Base-by-base conservation (phyloP, 2,888 invertebrate genomes). In the Lasioglossum figueresi region DNA sequence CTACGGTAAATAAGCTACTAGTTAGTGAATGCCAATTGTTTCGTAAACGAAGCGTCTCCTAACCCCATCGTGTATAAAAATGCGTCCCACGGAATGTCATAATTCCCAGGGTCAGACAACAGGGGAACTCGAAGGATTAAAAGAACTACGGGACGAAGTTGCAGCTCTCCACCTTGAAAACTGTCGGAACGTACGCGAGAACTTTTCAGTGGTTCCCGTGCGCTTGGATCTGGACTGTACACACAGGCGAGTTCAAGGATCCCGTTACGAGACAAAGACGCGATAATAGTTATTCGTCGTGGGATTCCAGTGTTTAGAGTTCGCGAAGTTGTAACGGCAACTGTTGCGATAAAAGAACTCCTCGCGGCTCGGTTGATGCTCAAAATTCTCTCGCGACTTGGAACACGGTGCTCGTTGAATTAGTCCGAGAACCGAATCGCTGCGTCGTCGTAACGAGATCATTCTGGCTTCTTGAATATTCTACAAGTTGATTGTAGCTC, bases 401-500 rank as follows among this genome's bases (percentile, higher is more conserved):
- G 19, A 34, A 66, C 16, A 5, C 23, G 34, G 19, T 66, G 19
- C 59, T 59, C 59, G 27, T 16, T 1, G 27, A 31, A 63, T 16
- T 52, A 6, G 63, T 63, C 52, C 31, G 63, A 31, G 43, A 16
- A 27, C 6, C 31, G 59, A 63, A 63, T 27, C 27, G 16, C 5
- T 31, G 63, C 16, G 31, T 63, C 27, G 31, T 63, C 63, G 19
- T 16, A 66, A 66, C 66, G 31, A 31, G 16, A 19, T 31, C 66
- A 10, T 34, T 66, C 66, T 34, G 10, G 34, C 34, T 66, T 66
- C 66, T 66, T 34, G 66, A 66, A 34, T 66, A 34, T 66, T 66
- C 66, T 19, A 34, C 66, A 34, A 66, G 66, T 66, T 66, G 66
- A 66, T 66, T 66, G 66, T 66, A 23, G 3, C 66, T 66, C 19